Percentiles rank a stretch among this genome's conserved stretches.
These are phyloP conservation scores for Papilio polytes DNA, from an alignment of 1,140 invertebrate species.

Conservation along the genomic window DNA sequence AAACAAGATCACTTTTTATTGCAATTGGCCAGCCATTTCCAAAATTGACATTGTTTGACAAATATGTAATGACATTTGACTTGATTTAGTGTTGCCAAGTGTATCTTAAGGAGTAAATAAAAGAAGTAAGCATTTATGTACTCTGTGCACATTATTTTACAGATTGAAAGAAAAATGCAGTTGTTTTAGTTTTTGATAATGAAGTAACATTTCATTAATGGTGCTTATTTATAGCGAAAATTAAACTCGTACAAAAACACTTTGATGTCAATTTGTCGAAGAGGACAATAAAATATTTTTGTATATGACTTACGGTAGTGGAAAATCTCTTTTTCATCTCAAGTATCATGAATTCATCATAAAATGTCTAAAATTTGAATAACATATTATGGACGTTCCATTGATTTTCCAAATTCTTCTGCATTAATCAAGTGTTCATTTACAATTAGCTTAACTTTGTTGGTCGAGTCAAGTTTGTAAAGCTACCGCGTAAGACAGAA, in stretches of 20 bases:
- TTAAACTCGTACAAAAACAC: no score
- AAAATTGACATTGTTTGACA: slow-evolving; percentile 6
- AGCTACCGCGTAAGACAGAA: neutral
- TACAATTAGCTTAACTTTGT: neutral
- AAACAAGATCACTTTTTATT: slow-evolving; percentile 5
- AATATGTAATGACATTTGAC: neutral
- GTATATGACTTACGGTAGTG: no score
- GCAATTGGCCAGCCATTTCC: neutral
- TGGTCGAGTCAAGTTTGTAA: neutral
- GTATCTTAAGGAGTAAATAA: neutral
- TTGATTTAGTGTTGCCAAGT: neutral
- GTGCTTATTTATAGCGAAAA: no score
- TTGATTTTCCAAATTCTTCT: no score
- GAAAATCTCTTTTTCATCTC: neutral
- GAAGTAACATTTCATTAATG: no score
- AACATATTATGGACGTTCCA: no score
- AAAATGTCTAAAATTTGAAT: no score
- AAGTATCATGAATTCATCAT: neutral
- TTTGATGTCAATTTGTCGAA: no score
- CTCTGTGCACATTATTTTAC: neutral
- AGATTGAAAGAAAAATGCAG: neutral
- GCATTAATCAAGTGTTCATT: neutral
- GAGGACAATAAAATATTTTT: no score
- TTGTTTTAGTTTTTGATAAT: neutral
- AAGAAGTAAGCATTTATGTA: neutral